Conservation (phyloP, 1,140 invertebrate species). For the Microplitis demolitor region DNA sequence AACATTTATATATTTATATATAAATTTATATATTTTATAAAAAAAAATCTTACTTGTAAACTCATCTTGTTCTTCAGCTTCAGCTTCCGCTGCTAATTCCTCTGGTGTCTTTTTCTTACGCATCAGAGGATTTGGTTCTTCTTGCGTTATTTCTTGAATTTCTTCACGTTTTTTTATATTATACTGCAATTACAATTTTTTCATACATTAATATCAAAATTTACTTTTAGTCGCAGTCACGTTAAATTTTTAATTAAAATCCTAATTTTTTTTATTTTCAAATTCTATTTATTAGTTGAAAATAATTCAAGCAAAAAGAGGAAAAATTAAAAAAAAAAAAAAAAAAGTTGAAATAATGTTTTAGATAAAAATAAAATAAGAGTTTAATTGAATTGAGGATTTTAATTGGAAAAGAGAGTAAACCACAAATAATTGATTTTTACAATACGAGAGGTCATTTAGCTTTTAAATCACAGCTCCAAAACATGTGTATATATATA, state of each 20-base stretch:
- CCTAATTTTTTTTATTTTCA: too few relatives aligned
- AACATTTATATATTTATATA: background rate
- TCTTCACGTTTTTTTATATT: constrained; percentile 98
- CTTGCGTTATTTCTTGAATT: constrained; percentile 77
- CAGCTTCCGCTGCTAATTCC: constrained; percentile 92
- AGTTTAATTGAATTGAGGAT: background rate
- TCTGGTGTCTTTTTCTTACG: constrained; percentile 98
- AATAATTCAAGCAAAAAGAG: too few relatives aligned
- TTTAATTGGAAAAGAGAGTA: background rate
- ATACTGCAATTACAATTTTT: constrained; percentile 74
- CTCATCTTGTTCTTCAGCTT: constrained; percentile 93
- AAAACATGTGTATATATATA: background rate
- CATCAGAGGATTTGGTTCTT: constrained; percentile 89
- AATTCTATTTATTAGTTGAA: too few relatives aligned
- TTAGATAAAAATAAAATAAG: background rate
- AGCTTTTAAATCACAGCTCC: background rate
- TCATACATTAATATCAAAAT: constrained; percentile 22
- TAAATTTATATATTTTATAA: constrained; percentile 22
- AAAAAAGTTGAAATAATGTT: too few relatives aligned
- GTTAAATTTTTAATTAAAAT: too few relatives aligned
- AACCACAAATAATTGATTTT: background rate
- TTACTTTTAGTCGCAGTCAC: background rate
- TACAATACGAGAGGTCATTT: background rate
- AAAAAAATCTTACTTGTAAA: constrained; percentile 85
- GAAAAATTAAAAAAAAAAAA: too few relatives aligned